Evolutionary conservation across 2,797 vertebrate genomes (phyloP).

Genomic region (Scolopax bukidnonensis): DNA sequence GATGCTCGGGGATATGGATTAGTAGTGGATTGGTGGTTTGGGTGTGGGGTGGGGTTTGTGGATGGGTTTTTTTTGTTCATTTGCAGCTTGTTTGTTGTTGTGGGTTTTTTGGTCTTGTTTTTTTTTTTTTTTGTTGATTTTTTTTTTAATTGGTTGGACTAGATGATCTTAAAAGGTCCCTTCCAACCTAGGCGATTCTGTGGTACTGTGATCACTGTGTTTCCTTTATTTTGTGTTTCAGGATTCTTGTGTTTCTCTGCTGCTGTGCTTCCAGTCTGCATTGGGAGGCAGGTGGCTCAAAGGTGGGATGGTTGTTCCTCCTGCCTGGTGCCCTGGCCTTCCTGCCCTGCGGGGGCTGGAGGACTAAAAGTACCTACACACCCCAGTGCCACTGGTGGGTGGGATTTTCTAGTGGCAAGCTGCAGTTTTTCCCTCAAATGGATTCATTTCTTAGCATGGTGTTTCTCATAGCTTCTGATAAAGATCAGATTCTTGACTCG

Average conservation of each 20-base stretch:
- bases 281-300: neutral
- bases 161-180: no score
- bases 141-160: no score
- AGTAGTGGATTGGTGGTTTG: no score
- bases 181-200: no score
- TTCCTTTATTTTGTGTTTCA: neutral
- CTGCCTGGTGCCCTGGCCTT: neutral
- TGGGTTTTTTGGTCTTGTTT: no score
- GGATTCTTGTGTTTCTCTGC: neutral
- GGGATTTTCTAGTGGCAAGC: neutral
- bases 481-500: neutral
- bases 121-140: no score
- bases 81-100: no score
- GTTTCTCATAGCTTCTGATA: neutral
- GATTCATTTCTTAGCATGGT: neutral
- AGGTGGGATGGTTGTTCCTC: neutral
- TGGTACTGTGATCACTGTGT: accelerated
- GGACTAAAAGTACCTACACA: neutral
- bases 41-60: no score
- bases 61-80: no score
- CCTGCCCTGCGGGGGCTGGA: neutral
- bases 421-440: neutral
- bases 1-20: no score
- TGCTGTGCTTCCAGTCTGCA: accelerated
- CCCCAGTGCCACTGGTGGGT: neutral